Conservation (phyloP, 1,140 invertebrate genomes). For the Probaryconus sp. region DNA sequence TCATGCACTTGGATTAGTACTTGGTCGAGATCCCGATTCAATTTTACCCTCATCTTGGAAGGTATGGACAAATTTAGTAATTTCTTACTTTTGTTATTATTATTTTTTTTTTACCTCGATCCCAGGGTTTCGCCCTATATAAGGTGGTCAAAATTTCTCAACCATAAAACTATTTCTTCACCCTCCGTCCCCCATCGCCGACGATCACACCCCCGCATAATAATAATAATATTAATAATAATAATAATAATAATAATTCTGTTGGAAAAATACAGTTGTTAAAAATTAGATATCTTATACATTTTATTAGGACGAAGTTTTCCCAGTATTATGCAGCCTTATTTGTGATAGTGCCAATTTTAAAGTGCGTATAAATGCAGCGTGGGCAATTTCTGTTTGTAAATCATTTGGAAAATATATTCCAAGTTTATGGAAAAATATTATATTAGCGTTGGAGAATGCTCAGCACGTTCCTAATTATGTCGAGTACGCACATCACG, state of each 20-base stretch:
- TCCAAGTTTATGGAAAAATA: conserved; percentile 82
- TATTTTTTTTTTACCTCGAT: no score
- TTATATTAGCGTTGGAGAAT: conserved; percentile 85
- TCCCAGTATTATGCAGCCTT: conserved; percentile 77
- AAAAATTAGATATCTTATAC: conserved; percentile 11
- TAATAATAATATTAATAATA: no score
- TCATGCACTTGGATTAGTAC: conserved; percentile 86
- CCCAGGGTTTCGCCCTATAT: no score
- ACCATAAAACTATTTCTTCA: no score
- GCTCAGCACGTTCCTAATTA: conserved; percentile 87
- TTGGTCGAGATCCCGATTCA: conserved; percentile 70
- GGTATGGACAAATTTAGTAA: conserved; percentile 56
- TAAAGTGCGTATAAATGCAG: conserved; percentile 90
- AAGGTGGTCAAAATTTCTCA: no score
- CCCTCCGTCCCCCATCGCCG: no score
- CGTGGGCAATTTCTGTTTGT: conserved; percentile 83
- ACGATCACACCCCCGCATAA: no score
- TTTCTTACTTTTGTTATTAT: conserved; percentile 2
- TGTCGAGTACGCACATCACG: conserved; percentile 88
- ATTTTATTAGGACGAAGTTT: conserved; percentile 77
- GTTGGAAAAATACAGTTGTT: no score
- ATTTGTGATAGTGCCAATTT: conserved; percentile 81
- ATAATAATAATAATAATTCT: no score
- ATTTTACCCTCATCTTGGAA: conserved; percentile 72
- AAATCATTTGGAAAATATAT: conserved; percentile 82